Evolutionary conservation across 1,140 invertebrate genomes (phyloP).

Genomic region (Maconellicoccus hirsutus): DNA sequence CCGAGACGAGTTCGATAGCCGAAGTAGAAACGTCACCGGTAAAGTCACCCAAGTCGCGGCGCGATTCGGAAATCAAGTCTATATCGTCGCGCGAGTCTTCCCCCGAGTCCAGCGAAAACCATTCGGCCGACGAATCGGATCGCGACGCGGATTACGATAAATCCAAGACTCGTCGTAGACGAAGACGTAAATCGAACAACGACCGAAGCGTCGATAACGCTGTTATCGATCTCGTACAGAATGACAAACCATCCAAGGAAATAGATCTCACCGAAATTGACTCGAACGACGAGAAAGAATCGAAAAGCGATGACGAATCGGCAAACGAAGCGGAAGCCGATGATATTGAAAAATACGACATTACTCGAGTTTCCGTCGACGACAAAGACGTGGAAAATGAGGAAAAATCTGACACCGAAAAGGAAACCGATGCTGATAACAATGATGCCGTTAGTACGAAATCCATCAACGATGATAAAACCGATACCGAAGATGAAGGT

Average conservation of each 20-base stretch:
- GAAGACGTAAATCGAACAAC: neutral
- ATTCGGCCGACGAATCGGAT: neutral
- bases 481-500: conserved; percentile 27
- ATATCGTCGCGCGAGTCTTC: neutral
- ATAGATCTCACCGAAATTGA: neutral
- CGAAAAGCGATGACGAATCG: neutral
- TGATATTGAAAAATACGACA: too few relatives aligned
- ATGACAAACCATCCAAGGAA: neutral
- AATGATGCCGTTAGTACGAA: conserved; percentile 27
- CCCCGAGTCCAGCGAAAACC: neutral
- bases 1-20: neutral
- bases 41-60: neutral
- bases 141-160: neutral
- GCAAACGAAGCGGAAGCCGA: neutral
- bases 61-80: neutral
- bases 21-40: neutral
- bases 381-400: neutral
- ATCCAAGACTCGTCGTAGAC: neutral
- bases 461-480: conserved; percentile 28
- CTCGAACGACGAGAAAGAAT: neutral
- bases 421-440: conserved; percentile 26
- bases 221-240: neutral
- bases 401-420: conserved; percentile 27
- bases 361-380: too few relatives aligned
- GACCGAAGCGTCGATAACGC: neutral